Evolutionary conservation across 2,113 vertebrate species (phyloP).

Genomic region (Uropsilus gracilis): DNA sequence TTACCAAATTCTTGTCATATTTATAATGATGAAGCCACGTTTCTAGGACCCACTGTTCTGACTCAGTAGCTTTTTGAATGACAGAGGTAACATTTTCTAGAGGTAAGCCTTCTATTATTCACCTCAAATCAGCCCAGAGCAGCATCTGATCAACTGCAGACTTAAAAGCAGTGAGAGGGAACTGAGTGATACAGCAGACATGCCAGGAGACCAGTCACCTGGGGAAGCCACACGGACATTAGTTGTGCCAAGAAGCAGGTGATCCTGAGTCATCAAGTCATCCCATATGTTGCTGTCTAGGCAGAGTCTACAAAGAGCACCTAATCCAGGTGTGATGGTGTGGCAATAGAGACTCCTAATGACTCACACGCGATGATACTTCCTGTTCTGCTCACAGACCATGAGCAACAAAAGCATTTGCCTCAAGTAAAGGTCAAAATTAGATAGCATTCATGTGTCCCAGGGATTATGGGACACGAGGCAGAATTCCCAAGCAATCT

Average conservation of each 20-base stretch:
- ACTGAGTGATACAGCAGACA: not conserved
- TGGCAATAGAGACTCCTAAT: not conserved
- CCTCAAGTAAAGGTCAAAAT: not conserved
- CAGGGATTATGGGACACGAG: not conserved
- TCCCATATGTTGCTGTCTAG: not conserved
- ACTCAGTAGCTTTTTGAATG: not conserved
- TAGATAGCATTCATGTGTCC: not conserved
- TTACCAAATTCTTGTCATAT: too few species aligned
- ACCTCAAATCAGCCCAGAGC: not conserved
- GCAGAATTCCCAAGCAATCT: not conserved
- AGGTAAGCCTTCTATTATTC: not conserved
- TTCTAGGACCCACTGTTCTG: not conserved
- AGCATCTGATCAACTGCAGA: not conserved
- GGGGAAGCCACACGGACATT: not conserved
- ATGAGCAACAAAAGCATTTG: not conserved
- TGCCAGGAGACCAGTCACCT: not conserved
- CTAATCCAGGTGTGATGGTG: not conserved
- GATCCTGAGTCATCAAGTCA: not conserved
- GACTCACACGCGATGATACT: not conserved
- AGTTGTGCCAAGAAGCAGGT: not conserved
- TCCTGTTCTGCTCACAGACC: not conserved
- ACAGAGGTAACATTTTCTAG: not conserved
- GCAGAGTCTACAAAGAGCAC: not conserved
- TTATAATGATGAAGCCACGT: not conserved
- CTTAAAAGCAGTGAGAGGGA: not conserved